A percentile compares a stretch with the other conserved stretches of the same genome.
These are phyloP conservation scores for Drosophila teissieri DNA, from an alignment of 1,140 invertebrate genomes.

Conservation along the genomic window DNA sequence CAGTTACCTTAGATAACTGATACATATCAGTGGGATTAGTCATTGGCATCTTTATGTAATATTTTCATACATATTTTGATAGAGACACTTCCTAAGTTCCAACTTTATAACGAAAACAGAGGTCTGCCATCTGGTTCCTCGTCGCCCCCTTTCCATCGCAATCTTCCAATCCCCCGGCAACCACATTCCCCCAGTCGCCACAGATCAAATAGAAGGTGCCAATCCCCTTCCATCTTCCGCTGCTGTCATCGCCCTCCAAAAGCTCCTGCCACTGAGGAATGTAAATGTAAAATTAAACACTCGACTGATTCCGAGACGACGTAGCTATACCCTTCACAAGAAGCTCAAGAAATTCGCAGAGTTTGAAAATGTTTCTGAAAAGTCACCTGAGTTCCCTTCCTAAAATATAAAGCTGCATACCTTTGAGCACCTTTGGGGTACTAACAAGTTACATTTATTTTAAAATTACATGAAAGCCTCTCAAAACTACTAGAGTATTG, in stretches of 20 bases:
- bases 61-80: too few relatives aligned
- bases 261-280: conserved; percentile 43
- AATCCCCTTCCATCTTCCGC: conserved; percentile 32
- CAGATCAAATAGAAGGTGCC: conserved; percentile 46
- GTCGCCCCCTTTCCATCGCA: neutral
- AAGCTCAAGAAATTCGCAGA: too few relatives aligned
- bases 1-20: neutral
- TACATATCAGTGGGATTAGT: neutral
- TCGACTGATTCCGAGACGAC: conserved; percentile 48
- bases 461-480: too few relatives aligned
- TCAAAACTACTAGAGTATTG: conserved; percentile 13
- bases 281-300: conserved; percentile 72
- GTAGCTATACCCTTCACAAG: neutral
- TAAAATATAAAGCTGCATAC: too few relatives aligned
- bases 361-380: too few relatives aligned
- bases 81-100: neutral
- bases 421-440: too few relatives aligned
- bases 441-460: too few relatives aligned
- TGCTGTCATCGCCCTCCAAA: conserved; percentile 41
- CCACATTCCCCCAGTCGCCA: conserved; percentile 11
- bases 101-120: conserved; percentile 14
- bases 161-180: conserved; percentile 11
- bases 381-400: too few relatives aligned
- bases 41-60: neutral
- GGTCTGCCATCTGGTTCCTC: conserved; percentile 10